These are phyloP conservation scores for Torymus auratus DNA, from an alignment of 2,888 invertebrate species.

Conservation along the genomic window DNA sequence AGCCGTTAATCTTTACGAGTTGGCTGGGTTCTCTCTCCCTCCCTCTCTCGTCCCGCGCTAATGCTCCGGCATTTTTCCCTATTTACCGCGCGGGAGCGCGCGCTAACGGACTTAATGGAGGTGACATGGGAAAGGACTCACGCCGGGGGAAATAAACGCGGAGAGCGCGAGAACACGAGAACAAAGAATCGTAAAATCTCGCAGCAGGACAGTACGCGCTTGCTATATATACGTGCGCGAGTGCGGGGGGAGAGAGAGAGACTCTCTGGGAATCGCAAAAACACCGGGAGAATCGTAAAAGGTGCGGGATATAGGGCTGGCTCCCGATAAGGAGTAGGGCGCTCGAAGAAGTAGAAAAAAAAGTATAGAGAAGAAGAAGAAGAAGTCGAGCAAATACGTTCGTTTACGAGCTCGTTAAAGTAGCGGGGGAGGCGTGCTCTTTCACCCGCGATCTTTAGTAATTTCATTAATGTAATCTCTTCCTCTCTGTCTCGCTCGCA, in stretches of 20 bases:
- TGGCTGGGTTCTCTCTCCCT: background rate
- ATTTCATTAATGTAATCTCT: constrained; percentile 57
- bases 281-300: constrained; percentile 49
- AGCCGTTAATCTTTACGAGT: constrained; percentile 55
- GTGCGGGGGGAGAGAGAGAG: constrained; percentile 13
- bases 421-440: constrained; percentile 35
- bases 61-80: constrained; percentile 53
- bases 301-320: constrained; percentile 22
- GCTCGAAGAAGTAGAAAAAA: constrained; percentile 13
- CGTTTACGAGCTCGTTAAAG: constrained; percentile 59
- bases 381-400: constrained; percentile 57
- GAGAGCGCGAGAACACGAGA: constrained; percentile 21
- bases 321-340: constrained; percentile 40
- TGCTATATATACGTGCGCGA: background rate
- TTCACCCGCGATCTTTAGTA: constrained; percentile 50
- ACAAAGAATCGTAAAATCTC: constrained; percentile 59
- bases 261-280: constrained; percentile 21
- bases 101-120: constrained; percentile 53
- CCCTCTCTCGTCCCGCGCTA: background rate
- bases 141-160: constrained; percentile 34
- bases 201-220: constrained; percentile 33
- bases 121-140: constrained; percentile 53
- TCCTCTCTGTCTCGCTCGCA: constrained; percentile 8
- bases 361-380: constrained; percentile 23
- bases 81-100: constrained; percentile 32